Conservation (phyloP, 92 coral and sea anemone genomes). For the Siderastrea radians region DNA sequence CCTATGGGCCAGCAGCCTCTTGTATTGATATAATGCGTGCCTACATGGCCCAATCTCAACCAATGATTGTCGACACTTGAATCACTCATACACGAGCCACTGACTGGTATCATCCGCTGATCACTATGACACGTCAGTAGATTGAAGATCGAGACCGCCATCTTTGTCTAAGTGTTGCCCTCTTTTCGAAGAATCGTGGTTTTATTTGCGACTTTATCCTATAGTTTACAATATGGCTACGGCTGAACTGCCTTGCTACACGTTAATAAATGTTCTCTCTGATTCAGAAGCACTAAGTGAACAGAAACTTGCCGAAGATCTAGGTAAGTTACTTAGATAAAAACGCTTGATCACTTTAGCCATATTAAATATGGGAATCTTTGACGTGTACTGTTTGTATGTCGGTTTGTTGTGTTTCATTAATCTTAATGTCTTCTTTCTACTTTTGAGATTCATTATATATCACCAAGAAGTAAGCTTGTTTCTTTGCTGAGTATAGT, state of each 20-base stretch:
- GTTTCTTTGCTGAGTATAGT: too few species aligned
- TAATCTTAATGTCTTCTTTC: too few species aligned
- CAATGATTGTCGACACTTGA: not conserved
- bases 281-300: conserved; percentile 92
- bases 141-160: not conserved
- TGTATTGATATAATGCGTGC: too few species aligned
- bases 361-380: not conserved
- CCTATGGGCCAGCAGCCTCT: too few species aligned
- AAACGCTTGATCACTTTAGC: not conserved
- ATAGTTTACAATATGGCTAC: conserved; percentile 77
- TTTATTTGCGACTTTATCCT: not conserved
- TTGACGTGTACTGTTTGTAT: too few species aligned
- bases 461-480: too few species aligned
- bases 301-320: conserved; percentile 95
- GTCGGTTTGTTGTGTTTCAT: too few species aligned
- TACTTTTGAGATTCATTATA: too few species aligned
- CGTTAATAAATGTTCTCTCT: conserved; percentile 84
- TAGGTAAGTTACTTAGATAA: conserved; percentile 70
- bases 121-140: conserved; percentile 34
- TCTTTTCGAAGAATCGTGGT: too few species aligned
- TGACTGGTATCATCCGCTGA: conserved; percentile 1
- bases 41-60: too few species aligned
- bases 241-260: conserved; percentile 97
- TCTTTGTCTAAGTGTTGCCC: not conserved
- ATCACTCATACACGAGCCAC: not conserved